Evolutionary conservation across 2,888 invertebrate genomes (phyloP), one percentile per base, ranked within the genome.

Genomic region (Branchellion lobata): DNA sequence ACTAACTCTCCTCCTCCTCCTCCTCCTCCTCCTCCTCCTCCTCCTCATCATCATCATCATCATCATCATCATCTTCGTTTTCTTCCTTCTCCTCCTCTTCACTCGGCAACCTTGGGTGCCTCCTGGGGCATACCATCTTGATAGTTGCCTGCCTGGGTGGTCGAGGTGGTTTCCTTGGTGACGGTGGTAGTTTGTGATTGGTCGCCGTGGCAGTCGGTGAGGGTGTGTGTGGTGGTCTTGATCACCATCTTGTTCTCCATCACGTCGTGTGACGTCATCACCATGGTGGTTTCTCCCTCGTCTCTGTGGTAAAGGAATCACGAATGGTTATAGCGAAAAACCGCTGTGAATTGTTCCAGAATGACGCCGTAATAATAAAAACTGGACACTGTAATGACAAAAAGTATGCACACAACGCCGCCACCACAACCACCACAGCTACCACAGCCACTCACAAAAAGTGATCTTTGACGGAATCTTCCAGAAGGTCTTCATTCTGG

Each of bases 221-320:
- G 21, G 1, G 79, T 79, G 57, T 75, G 79, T 47, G 61, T 33
- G 29, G 79, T 79, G 24, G 79, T 79, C 74, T 31, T 79, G 74
- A 79, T 74, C 21, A 68, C 51, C 79, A 79, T 79, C 65, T 79
- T 79, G 79, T 79, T 79, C 75, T 79, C 79, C 34, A 79, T 73
- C 18, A 79, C 73, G 68, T 75, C 75, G 34, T 75, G 75, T 34
- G 74, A 71, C 24, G 79, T 79, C 21, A 79, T 75, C 79, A 79
- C 79, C 65, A 74, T 75, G 24, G 61, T 29, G 0, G 69, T 79
- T 51, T 79, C 78, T 0, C 36, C 78, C 31, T 71, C 78, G 11
- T 57, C 78, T 11, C 47, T 34, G 61, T 57, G 61, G 61, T 24
- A n/a, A 57, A 14, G 61, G 24, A 18, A 47, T 8, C 47, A 47